Evolutionary conservation across 1,140 invertebrate genomes (phyloP).

Genomic region (Cyclargus thomasi): DNA sequence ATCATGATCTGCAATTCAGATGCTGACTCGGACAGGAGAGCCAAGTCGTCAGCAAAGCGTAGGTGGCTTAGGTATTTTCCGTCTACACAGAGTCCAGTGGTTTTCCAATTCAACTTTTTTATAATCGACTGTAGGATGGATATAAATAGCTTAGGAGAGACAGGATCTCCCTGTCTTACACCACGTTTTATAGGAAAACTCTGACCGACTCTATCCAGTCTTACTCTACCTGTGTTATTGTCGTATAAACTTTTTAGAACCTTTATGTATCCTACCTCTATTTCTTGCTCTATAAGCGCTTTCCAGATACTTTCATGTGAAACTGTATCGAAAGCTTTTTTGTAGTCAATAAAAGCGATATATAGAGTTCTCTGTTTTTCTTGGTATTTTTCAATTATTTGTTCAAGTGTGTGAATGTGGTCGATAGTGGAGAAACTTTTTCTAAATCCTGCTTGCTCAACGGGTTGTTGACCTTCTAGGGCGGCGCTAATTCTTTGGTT

Average conservation of each 20-base stretch:
- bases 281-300: constrained; percentile 18
- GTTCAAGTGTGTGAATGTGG: neutral
- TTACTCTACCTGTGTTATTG: constrained; percentile 25
- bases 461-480: constrained; percentile 8
- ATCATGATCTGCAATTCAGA: no score
- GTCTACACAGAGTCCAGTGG: constrained; percentile 10
- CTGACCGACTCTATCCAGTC: constrained; percentile 24
- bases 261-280: constrained; percentile 23
- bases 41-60: no score
- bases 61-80: constrained; percentile 10
- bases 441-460: constrained; percentile 19
- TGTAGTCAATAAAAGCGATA: no score
- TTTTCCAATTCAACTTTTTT: constrained; percentile 17
- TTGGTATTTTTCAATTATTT: constrained; percentile 9
- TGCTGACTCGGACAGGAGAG: neutral
- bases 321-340: neutral
- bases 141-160: constrained; percentile 16
- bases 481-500: constrained; percentile 16
- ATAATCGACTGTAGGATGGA: constrained; percentile 3
- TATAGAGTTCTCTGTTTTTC: neutral
- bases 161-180: constrained; percentile 22
- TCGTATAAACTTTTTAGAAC: constrained; percentile 24
- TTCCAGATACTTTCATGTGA: constrained; percentile 20
- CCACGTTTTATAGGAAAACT: neutral
- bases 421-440: constrained; percentile 10